A percentile compares a stretch with the other conserved stretches of the same genome.
These are phyloP conservation scores for Bombyx mandarina DNA, from an alignment of 1,140 invertebrate genomes.

Conservation along the genomic window DNA sequence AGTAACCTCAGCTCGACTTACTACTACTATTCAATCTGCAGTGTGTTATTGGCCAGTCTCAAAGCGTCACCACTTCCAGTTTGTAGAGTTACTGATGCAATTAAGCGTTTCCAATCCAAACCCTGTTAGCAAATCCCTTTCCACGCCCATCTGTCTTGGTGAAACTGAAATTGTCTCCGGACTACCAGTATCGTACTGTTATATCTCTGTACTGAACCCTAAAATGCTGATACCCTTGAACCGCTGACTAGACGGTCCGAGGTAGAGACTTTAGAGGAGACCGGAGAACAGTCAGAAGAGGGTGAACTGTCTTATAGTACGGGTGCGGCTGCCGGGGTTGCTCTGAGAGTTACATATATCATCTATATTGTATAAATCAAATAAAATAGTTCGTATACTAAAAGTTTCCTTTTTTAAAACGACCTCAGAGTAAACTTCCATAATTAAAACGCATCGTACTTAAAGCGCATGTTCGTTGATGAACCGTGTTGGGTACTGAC, in stretches of 20 bases:
- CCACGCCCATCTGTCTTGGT: neutral
- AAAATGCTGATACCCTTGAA: no score
- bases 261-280: no score
- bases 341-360: no score
- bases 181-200: neutral
- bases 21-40: neutral
- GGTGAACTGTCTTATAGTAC: no score
- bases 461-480: neutral
- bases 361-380: no score
- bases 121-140: neutral
- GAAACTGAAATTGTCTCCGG: no score
- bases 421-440: conserved; percentile 11
- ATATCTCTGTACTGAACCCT: neutral
- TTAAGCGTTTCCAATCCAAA: neutral
- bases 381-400: no score
- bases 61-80: neutral
- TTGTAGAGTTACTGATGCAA: neutral
- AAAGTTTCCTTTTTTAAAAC: no score
- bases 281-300: no score
- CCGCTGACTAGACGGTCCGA: no score
- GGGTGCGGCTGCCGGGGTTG: no score
- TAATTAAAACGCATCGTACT: conserved; percentile 27
- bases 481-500: neutral
- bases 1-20: no score
- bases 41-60: neutral